Evolutionary conservation across 1,140 invertebrate species (phyloP), one percentile per base, ranked within the genome.

Genomic region (Panagrolaimus sp.): DNA sequence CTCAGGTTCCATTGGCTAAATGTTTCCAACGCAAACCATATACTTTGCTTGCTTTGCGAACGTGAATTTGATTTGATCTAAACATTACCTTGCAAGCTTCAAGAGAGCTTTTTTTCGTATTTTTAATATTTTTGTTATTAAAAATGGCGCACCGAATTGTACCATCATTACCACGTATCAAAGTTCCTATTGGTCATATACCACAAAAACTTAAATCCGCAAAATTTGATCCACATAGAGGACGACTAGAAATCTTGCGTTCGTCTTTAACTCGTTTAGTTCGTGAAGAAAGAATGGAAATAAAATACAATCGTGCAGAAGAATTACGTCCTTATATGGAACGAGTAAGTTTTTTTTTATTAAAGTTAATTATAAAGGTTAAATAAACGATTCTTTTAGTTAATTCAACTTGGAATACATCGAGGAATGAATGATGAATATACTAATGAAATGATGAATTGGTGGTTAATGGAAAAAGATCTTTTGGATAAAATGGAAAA

Each of bases 381-480:
- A n/a, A n/a, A n/a, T n/a, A n/a, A n/a, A n/a, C n/a, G n/a, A n/a
- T n/a, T 38, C 9, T 16, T 23, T 72, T 69, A 79, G 78, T 46
- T 79, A 31, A 69, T 79, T 38, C 78, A 79, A 79, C 63, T 79
- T 25, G 79, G 66, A n/a, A 68, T 79, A 14, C 48, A 75, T 51
- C 64, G 76, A 25, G 79, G 76, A 14, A 46, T 43, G 45, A 62
- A 69, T 44, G 79, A 79, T 65, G 74, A 71, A n/a, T 79, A 81
- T 62, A 79, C 79, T 14, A 51, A 66, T 5, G 76, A 79, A 63
- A 81, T 81, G 78, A 64, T 82, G 48, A 51, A 79, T 16, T 79
- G 79, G 79, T 79, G 78, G 78, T 43, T 79, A 9, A 70, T 71
- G 23, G 79, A 79, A 57, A 68, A 72, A 43, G 71, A 73, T 63